These are phyloP conservation scores for Rhaphigaster nebulosa DNA, from an alignment of 2,888 invertebrate genomes.

Conservation along the genomic window DNA sequence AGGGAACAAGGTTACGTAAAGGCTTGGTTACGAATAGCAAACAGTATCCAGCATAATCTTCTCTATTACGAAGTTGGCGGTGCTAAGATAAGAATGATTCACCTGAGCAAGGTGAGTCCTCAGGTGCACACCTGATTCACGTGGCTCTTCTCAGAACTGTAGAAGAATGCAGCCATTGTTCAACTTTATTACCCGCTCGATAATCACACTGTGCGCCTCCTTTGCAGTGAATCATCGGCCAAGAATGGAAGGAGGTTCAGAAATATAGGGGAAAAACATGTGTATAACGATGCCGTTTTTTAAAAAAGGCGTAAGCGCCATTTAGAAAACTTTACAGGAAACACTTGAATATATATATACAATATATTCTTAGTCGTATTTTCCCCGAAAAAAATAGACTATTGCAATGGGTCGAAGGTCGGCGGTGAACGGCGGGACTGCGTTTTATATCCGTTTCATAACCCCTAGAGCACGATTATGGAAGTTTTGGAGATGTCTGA, in stretches of 20 bases:
- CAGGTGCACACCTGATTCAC: background rate
- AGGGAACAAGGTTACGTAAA: background rate
- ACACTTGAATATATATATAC: too few relatives aligned
- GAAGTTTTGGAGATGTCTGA: too few relatives aligned
- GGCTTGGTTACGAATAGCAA: background rate
- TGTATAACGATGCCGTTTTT: too few relatives aligned
- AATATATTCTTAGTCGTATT: too few relatives aligned
- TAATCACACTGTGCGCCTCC: background rate
- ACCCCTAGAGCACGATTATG: too few relatives aligned
- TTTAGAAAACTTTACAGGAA: too few relatives aligned
- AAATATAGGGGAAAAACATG: too few relatives aligned
- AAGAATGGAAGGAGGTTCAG: background rate
- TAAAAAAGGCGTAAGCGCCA: too few relatives aligned
- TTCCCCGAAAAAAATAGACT: too few relatives aligned
- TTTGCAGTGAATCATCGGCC: background rate
- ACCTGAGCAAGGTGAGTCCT: background rate
- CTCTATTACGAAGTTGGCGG: background rate
- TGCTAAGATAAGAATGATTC: background rate
- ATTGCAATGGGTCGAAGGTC: too few relatives aligned
- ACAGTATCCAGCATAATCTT: background rate
- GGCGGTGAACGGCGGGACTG: too few relatives aligned
- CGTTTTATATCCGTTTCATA: too few relatives aligned
- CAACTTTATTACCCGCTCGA: background rate
- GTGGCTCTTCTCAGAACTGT: background rate
- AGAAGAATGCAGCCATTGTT: background rate